A percentile compares a stretch with the other conserved stretches of the same genome.
These are phyloP conservation scores for Vireo griseus DNA, from an alignment of 2,797 vertebrate genomes.

Conservation along the genomic window DNA sequence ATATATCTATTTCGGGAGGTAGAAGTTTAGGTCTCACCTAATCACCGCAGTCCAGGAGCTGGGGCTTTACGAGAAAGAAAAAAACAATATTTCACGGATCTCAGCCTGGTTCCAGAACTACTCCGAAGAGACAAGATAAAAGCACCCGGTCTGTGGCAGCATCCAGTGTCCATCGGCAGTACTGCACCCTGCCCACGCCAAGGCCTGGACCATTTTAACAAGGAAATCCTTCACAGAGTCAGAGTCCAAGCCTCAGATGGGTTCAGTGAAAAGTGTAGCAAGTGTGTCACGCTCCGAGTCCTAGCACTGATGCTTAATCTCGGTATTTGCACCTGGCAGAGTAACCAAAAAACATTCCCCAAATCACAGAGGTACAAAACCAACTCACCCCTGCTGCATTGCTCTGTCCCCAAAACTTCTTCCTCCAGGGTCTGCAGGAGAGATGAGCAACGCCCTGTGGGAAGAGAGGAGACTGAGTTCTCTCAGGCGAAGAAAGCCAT, in stretches of 20 bases:
- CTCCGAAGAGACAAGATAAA: rapidly evolving
- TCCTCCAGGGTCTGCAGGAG: neutral
- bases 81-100: neutral
- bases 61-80: neutral
- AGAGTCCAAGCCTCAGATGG: neutral
- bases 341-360: neutral
- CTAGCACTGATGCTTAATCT: neutral
- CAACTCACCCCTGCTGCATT: neutral
- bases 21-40: neutral
- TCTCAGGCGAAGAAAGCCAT: neutral
- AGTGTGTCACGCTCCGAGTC: rapidly evolving
- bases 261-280: neutral
- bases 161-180: neutral
- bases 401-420: neutral
- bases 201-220: neutral
- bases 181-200: neutral
- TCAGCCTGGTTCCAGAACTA: neutral
- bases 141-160: conserved; percentile 21
- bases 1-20: neutral
- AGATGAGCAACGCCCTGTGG: neutral
- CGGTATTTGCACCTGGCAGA: neutral
- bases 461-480: neutral
- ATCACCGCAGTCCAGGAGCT: neutral
- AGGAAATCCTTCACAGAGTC: neutral
- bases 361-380: neutral